Evolutionary conservation across 1,140 invertebrate genomes (phyloP), one percentile per base, ranked within the genome.

Genomic region (Panagrolaimus sp.): DNA sequence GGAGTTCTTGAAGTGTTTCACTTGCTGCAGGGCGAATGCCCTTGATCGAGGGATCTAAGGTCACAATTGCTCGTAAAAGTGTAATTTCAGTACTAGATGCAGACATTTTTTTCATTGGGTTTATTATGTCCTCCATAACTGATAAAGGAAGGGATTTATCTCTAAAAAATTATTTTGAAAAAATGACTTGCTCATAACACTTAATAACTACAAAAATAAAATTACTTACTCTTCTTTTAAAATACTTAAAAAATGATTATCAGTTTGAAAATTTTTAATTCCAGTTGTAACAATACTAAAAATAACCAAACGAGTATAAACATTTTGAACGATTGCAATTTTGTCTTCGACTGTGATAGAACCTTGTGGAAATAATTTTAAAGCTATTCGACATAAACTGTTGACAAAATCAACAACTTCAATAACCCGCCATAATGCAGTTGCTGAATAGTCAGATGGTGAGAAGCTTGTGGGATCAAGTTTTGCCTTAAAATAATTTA

Each of bases 321-420:
- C 48, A 46, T 46, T 71, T 43, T 70, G 69, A 13, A 70, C 69
- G 14, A 70, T 70, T n/a, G 68, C 69, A 25, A 70, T 44, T 42
- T 70, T 70, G 68, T 70, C 69, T 71, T 70, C 69, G 9, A 70
- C 69, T 9, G 69, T 70, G 31, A 68, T 44, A 13, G 66, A 51
- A 20, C 51, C 69, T 13, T 31, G 8, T 20, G 66, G n/a, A 48
- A n/a, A 53, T 5, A 16, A 72, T 38, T 70, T 65, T 43, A 63
- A 20, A 45, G 69, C 69, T 65, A 70, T 14, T 0, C 27, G 20
- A 71, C 69, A 70, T 14, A 70, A 27, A 13, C 69, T 65, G 31
- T 70, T 70, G 13, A 70, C 69, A 70, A 70, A 70, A 71, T 70
- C 69, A 48, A 70, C 57, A 27, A 62, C 68, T 25, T 69, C 20